Conservation (phyloP, 2,888 invertebrate genomes). For the Panopea generosa region DNA sequence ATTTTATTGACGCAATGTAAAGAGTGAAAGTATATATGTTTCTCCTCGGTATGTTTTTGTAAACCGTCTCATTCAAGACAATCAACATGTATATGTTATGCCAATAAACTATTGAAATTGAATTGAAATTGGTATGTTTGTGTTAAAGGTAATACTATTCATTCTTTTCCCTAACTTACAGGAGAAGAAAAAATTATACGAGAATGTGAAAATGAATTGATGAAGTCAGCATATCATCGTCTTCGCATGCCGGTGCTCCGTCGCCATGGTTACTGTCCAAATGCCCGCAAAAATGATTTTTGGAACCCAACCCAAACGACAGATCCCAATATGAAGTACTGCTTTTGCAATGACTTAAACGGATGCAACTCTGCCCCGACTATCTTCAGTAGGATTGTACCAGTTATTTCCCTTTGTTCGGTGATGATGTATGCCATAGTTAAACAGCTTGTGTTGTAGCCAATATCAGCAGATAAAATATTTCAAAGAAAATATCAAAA, state of each 20-base stretch:
- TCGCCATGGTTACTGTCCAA: slow-evolving; percentile 84
- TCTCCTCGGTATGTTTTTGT: no score
- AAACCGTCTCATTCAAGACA: no score
- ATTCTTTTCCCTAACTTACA: no score
- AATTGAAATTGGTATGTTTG: no score
- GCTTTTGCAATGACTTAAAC: slow-evolving; percentile 85
- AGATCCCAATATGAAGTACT: slow-evolving; percentile 79
- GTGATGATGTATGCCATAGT: slow-evolving; percentile 9
- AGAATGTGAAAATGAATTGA: slow-evolving; percentile 82
- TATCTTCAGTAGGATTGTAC: slow-evolving; percentile 26
- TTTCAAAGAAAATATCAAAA: no score
- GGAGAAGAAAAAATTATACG: slow-evolving; percentile 82
- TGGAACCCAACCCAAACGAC: slow-evolving; percentile 71
- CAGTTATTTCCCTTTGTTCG: slow-evolving; percentile 50
- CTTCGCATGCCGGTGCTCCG: slow-evolving; percentile 82
- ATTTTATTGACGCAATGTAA: no score
- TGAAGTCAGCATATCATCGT: slow-evolving; percentile 79
- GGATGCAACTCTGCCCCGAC: slow-evolving; percentile 81
- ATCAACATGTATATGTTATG: no score
- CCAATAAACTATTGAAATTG: no score
- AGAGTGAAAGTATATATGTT: no score
- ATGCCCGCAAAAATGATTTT: slow-evolving; percentile 82
- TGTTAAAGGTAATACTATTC: no score
- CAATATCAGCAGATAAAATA: background rate
- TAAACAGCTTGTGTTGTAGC: slow-evolving; percentile 18